Evolutionary conservation across 2,113 vertebrate genomes (phyloP).

Genomic region (Poecile atricapillus): DNA sequence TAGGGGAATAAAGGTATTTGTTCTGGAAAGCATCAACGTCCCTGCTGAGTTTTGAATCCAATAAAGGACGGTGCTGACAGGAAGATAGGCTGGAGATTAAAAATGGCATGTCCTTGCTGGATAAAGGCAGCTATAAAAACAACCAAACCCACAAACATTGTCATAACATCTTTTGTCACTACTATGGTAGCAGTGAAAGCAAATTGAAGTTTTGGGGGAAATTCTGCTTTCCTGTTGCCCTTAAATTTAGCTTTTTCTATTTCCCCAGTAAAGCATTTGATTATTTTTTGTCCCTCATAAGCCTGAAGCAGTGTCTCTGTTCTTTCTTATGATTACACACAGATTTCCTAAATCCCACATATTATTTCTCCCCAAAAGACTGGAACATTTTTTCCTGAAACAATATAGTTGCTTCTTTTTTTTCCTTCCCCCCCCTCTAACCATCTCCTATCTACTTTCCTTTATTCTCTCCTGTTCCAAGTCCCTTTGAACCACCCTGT

Average conservation of each 20-base stretch:
- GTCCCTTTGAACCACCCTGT: background rate
- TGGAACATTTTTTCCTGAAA: background rate
- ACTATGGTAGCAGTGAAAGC: background rate
- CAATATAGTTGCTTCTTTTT: background rate
- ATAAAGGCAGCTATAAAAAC: background rate
- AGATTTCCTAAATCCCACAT: background rate
- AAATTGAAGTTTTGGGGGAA: background rate
- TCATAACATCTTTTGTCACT: background rate
- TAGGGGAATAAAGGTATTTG: background rate
- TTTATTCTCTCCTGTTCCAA: background rate
- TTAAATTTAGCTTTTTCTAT: background rate
- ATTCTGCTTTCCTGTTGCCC: background rate
- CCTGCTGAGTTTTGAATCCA: background rate
- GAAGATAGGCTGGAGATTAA: background rate
- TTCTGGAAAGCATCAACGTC: background rate
- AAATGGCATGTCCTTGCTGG: background rate
- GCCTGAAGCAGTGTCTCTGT: background rate
- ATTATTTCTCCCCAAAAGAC: background rate
- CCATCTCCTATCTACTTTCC: background rate
- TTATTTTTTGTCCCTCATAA: background rate
- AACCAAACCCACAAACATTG: background rate
- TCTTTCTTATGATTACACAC: background rate
- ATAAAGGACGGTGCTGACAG: background rate
- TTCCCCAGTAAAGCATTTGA: background rate
- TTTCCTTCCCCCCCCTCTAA: rapidly evolving